Conservation (phyloP, 2,888 invertebrate species). For the Dryobota labecula region DNA sequence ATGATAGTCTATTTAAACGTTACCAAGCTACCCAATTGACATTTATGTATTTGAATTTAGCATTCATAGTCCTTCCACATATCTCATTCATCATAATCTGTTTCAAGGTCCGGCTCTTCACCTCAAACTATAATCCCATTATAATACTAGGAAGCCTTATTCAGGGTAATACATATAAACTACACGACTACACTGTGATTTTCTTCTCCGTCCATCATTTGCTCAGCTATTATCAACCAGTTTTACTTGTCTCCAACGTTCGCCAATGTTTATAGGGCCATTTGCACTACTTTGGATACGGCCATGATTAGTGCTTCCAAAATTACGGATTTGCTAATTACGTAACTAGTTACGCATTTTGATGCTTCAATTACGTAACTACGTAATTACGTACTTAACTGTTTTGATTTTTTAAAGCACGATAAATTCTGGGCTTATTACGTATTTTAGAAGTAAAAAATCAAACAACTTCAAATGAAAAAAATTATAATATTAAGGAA, state of each 20-base stretch:
- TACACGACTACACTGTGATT: constrained; percentile 31
- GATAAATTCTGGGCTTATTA: no score
- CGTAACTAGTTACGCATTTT: no score
- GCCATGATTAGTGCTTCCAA: no score
- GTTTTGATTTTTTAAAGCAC: no score
- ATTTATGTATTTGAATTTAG: neutral
- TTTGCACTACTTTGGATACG: constrained; percentile 28
- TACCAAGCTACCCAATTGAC: neutral
- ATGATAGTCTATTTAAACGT: neutral
- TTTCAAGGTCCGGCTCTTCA: constrained; percentile 41
- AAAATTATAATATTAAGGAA: no score
- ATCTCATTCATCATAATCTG: constrained; percentile 22
- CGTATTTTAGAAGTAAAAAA: no score
- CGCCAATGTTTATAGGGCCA: constrained; percentile 24
- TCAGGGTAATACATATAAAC: constrained; percentile 41
- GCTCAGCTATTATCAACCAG: constrained; percentile 27
- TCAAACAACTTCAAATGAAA: no score
- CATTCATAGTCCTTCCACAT: constrained; percentile 1
- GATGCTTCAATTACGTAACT: no score
- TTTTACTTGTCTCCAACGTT: constrained; percentile 32
- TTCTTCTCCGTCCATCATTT: constrained; percentile 42
- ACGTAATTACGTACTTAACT: no score
- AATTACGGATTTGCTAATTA: no score
- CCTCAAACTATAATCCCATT: constrained; percentile 47
- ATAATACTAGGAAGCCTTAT: constrained; percentile 54